Percentiles rank a stretch among this genome's conserved stretches.
Conservation (phyloP, 2,797 vertebrate species). For the Eremophila alpestris region DNA sequence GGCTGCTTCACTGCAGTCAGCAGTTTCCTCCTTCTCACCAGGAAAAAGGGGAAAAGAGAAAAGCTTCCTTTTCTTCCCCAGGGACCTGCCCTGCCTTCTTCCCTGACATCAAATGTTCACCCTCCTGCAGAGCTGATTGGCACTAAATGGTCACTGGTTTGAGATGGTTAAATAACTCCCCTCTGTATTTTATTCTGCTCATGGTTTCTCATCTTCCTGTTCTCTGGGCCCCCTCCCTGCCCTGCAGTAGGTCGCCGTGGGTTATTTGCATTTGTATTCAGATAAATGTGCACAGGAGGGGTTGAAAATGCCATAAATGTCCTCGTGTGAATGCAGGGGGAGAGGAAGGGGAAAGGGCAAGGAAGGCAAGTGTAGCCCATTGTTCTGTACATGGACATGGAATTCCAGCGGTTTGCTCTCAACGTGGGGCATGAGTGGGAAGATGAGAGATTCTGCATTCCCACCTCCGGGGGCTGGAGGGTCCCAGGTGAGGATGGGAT, state of each 20-base stretch:
- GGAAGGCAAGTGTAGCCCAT: neutral
- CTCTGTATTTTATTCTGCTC: neutral
- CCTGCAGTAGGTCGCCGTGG: neutral
- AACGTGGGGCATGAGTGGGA: neutral
- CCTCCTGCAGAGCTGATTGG: neutral
- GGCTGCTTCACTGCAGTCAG: neutral
- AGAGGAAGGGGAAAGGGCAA: neutral
- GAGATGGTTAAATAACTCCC: neutral
- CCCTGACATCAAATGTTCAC: neutral
- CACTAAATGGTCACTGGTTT: neutral
- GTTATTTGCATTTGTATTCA: neutral
- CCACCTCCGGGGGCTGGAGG: neutral
- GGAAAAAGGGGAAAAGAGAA: neutral
- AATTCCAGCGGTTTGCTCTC: neutral
- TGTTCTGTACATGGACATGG: neutral
- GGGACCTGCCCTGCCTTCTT: fast-evolving
- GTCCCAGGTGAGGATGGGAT: neutral
- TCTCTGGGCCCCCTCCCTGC: neutral
- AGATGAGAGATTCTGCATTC: neutral
- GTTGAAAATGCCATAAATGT: neutral
- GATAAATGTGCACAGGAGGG: neutral
- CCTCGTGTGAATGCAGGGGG: neutral
- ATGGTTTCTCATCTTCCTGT: neutral
- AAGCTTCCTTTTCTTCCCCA: too few relatives aligned
- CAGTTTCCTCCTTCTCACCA: neutral